These are phyloP conservation scores for Chesias legatella DNA, from an alignment of 2,888 invertebrate genomes.

Conservation along the genomic window DNA sequence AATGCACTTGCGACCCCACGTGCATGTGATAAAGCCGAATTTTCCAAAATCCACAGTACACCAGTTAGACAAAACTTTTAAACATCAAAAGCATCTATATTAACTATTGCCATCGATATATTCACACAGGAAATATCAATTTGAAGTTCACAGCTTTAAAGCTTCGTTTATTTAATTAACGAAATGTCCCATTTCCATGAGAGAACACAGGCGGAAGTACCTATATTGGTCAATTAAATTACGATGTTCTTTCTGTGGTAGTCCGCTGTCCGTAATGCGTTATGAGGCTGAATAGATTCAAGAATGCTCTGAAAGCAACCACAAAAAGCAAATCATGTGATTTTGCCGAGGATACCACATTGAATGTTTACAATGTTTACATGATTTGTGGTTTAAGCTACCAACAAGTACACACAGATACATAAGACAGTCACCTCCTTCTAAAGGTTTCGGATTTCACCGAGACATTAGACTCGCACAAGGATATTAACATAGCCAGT, in stretches of 20 bases:
- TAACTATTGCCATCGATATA: conserved; percentile 33
- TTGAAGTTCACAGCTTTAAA: conserved; percentile 31
- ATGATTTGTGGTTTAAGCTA: conserved; percentile 21
- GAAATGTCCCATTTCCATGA: conserved; percentile 23
- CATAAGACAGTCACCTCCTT: conserved; percentile 3
- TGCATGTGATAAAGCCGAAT: conserved; percentile 33
- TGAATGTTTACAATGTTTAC: conserved; percentile 25
- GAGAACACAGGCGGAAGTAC: conserved; percentile 22
- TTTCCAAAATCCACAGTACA: conserved; percentile 27
- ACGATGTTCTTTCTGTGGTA: conserved; percentile 7
- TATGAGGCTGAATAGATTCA: conserved; percentile 13
- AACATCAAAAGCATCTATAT: conserved; percentile 34
- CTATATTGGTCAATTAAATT: conserved; percentile 23
- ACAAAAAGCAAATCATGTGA: conserved; percentile 17
- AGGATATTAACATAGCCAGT: conserved; percentile 2
- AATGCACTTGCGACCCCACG: conserved; percentile 39
- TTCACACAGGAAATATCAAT: conserved; percentile 38
- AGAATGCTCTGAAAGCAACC: conserved; percentile 14
- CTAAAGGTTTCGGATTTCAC: background rate
- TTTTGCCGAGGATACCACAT: conserved; percentile 17
- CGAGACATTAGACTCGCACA: background rate
- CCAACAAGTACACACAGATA: background rate
- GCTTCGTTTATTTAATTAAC: conserved; percentile 25
- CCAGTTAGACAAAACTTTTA: conserved; percentile 38
- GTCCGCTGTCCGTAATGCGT: conserved; percentile 20